Evolutionary conservation across 1,140 invertebrate genomes (phyloP), one percentile per base, ranked within the genome.

Genomic region (Ooceraea biroi): DNA sequence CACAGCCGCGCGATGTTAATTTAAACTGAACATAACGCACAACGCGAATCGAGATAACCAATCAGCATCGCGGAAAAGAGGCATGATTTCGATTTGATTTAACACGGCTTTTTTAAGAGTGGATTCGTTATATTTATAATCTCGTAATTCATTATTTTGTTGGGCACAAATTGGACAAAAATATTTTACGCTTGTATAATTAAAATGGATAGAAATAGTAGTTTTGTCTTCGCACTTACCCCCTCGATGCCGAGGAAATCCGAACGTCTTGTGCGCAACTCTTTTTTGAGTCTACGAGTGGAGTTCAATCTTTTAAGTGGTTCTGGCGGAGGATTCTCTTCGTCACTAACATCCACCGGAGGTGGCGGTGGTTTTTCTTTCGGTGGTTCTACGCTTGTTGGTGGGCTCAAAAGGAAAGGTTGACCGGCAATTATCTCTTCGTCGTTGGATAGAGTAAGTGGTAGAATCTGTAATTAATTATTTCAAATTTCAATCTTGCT

Each of bases 311-410:
- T 95, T 88, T 96, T 96, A 66, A 97, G 95, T 61, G 96, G 95
- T 69, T 94, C 93, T 25, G 93, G 87, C 0, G 92, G 91, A 66
- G 88, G 90, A 82, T 92, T 93, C 60, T 95, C 95, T 27, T 95
- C 95, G 65, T 95, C 94, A 82, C 94, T 95, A 3, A 94, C 88
- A 48, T 97, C 96, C 0, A 95, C 95, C 0, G 97, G 97, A 22
- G 97, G 97, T n/a, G 97, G 97, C 17, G 97, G 97, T 60, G 97
- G 97, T 92, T 98, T 98, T 90, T 97, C 97, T 90, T 97, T 98
- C 0, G 97, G 97, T 4, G 97, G 97, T 91, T 97, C 96, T 85
- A 97, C 90, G 68, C 94, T 96, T 76, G 95, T 96, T 12, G 95
- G 95, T 17, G 96, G 95, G 73, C 95, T 92, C 85, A 95, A 78